Evolutionary conservation across 2,113 vertebrate genomes (phyloP).

Genomic region (Alethe castanea): DNA sequence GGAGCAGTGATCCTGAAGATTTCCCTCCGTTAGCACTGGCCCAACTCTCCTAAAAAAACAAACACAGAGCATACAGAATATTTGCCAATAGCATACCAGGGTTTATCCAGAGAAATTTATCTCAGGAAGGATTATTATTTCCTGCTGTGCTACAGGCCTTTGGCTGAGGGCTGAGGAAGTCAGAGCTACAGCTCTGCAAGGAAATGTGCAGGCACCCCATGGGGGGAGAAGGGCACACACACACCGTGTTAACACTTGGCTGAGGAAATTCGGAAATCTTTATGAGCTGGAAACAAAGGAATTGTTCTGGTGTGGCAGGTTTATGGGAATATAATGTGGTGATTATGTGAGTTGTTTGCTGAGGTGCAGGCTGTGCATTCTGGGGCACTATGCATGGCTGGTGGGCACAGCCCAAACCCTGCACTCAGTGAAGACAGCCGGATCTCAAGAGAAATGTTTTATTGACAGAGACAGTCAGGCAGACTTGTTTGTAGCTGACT

Average conservation of each 20-base stretch:
- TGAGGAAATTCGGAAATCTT: constrained; percentile 9
- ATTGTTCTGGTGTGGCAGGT: not conserved
- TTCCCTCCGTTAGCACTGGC: not conserved
- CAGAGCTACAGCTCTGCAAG: not conserved
- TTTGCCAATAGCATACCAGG: not conserved
- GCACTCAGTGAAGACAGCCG: not conserved
- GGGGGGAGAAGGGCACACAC: not conserved
- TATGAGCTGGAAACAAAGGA: constrained; percentile 46
- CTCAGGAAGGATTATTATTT: not conserved
- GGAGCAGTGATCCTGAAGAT: not conserved
- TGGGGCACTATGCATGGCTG: not conserved
- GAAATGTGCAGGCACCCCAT: fast-evolving
- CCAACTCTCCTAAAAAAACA: not conserved
- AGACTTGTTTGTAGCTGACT: not conserved
- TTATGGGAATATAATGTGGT: constrained; percentile 25
- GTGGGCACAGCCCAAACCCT: not conserved
- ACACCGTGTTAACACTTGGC: not conserved
- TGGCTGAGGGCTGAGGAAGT: not conserved
- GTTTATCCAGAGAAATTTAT: not conserved
- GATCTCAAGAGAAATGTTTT: not conserved
- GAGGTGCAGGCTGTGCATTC: not conserved
- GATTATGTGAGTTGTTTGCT: not conserved
- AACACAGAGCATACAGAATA: not conserved
- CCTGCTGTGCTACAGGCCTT: not conserved
- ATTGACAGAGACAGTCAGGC: not conserved